phyloP scores from a whole-genome alignment of 2,888 invertebrate genomes.

The Ectobius pallidus region DNA sequence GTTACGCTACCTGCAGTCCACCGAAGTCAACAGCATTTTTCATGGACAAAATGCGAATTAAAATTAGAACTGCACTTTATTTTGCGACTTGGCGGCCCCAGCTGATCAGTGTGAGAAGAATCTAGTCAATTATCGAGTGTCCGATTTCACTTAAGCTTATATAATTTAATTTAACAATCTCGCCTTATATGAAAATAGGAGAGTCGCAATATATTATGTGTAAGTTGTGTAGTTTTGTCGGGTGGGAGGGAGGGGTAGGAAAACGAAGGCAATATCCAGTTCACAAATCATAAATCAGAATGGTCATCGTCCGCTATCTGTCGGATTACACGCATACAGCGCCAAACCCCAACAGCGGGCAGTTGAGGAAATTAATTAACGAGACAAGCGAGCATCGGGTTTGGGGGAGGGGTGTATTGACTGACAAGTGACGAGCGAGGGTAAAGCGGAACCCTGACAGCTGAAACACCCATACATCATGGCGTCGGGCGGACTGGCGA shows the following conservation, averaged over 20 bases:
- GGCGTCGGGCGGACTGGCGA: background rate
- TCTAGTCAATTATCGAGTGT: too few species aligned
- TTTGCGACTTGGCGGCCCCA: too few species aligned
- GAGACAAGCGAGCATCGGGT: constrained; percentile 33
- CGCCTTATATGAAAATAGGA: too few species aligned
- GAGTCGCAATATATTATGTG: too few species aligned
- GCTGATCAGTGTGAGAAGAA: too few species aligned
- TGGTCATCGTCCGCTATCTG: constrained; percentile 33
- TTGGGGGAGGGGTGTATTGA: constrained; percentile 27
- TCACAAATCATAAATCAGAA: constrained; percentile 34
- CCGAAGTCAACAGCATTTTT: too few species aligned
- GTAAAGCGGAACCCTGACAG: constrained; percentile 39
- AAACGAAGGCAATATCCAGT: constrained; percentile 13
- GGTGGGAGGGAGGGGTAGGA: background rate
- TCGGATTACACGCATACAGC: constrained; percentile 27
- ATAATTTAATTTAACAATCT: too few species aligned
- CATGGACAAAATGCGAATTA: too few species aligned
- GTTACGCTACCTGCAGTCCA: too few species aligned
- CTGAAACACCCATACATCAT: constrained; percentile 41
- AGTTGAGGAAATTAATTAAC: constrained; percentile 39
- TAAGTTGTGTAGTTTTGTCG: too few species aligned
- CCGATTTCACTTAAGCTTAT: too few species aligned
- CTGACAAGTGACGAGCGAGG: constrained; percentile 41
- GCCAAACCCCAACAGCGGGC: constrained; percentile 28
- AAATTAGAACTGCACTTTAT: too few species aligned